Evolutionary conservation across 1,140 invertebrate genomes (phyloP).

Genomic region (Drosophila pruinosa): DNA sequence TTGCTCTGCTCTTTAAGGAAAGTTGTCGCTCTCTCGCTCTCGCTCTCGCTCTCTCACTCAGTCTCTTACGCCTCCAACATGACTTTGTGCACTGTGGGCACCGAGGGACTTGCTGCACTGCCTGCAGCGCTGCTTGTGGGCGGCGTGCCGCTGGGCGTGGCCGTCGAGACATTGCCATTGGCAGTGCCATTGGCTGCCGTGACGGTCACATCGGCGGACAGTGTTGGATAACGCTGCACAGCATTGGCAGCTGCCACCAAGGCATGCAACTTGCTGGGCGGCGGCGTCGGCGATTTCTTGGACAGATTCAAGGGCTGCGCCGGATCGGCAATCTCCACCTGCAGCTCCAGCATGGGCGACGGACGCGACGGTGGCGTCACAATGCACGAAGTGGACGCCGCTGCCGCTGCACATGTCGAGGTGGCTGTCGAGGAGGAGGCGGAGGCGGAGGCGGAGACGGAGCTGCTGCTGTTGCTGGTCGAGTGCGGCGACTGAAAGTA

Average conservation of each 20-base stretch:
- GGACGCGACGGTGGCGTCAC: conserved; percentile 79
- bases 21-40: not conserved
- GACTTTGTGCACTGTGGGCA: conserved; percentile 83
- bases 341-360: conserved; percentile 86
- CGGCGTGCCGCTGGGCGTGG: conserved; percentile 55
- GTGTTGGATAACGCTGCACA: conserved; percentile 70
- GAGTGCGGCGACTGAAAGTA: conserved; percentile 83
- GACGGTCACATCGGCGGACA: conserved; percentile 76
- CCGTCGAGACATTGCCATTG: conserved; percentile 12
- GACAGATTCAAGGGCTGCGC: conserved; percentile 93
- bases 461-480: conserved; percentile 49
- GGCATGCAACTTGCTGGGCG: conserved; percentile 84
- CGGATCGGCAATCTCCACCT: conserved; percentile 91
- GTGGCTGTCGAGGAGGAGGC: conserved; percentile 3
- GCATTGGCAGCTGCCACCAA: conserved; percentile 72
- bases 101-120: conserved; percentile 58
- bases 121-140: conserved; percentile 55
- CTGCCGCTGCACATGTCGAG: not conserved
- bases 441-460: not conserved
- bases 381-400: conserved; percentile 26
- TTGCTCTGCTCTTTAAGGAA: conserved; percentile 34
- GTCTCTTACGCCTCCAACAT: conserved; percentile 84
- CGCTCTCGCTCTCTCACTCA: not conserved
- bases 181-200: conserved; percentile 62
- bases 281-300: conserved; percentile 93